A percentile compares a stretch with the other conserved stretches of the same genome.
Conservation (phyloP, 2,113 vertebrate genomes). For the Stegostoma tigrinum region DNA sequence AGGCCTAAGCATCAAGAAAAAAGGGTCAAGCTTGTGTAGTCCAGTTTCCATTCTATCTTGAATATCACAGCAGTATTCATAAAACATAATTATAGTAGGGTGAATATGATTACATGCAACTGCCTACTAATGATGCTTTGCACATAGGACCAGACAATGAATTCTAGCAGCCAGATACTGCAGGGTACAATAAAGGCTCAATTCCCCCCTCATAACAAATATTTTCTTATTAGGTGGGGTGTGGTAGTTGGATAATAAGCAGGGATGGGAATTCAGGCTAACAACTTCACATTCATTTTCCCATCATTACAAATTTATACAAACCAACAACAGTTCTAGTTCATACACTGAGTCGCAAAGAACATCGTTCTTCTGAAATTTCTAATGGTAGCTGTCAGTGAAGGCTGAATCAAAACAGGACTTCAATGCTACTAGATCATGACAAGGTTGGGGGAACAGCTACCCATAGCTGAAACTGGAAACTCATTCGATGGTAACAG, state of each 20-base stretch:
- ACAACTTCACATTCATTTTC: neutral
- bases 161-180: neutral
- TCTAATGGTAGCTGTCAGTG: neutral
- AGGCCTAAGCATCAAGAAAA: slow-evolving; percentile 52
- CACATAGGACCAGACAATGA: neutral
- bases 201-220: neutral
- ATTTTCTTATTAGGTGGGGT: neutral
- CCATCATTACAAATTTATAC: neutral
- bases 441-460: neutral
- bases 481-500: neutral
- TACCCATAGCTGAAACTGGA: neutral
- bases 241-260: neutral
- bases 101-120: neutral
- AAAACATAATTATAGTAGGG: neutral
- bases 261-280: neutral
- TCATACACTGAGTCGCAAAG: neutral
- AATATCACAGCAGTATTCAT: neutral
- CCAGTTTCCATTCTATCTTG: neutral
- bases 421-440: neutral
- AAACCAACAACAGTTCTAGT: neutral
- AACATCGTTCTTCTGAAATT: too few relatives aligned
- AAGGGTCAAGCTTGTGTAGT: neutral
- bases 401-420: neutral
- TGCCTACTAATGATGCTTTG: neutral
- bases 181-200: neutral